Percentiles rank a stretch among this genome's conserved stretches.
Evolutionary conservation across 2,888 invertebrate species (phyloP).

Genomic region (Cerceris rybyensis): DNA sequence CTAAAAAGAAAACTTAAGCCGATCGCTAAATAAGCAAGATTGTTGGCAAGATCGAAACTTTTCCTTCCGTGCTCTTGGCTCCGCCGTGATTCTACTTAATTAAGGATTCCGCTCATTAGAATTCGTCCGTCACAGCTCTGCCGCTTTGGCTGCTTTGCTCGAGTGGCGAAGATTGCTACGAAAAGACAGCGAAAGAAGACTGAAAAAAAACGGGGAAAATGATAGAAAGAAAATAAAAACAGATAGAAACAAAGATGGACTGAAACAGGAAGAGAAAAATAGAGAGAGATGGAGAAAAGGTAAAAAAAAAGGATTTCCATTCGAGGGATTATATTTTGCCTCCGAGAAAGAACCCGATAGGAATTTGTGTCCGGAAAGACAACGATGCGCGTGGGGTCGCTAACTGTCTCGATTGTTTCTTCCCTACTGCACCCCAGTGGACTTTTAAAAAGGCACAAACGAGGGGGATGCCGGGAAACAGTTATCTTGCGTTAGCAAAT

Average conservation of each 20-base stretch:
- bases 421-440: constrained; percentile 16
- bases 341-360: constrained; percentile 14
- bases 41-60: constrained; percentile 49
- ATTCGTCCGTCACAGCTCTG: constrained; percentile 11
- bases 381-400: constrained; percentile 45
- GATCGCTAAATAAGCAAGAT: constrained; percentile 53
- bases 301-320: constrained; percentile 22
- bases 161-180: constrained; percentile 24
- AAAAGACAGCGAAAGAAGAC: no score
- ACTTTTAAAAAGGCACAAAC: not conserved
- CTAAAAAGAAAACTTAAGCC: constrained; percentile 35
- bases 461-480: not conserved
- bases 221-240: not conserved
- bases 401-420: constrained; percentile 43
- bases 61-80: constrained; percentile 3
- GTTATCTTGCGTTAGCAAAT: not conserved
- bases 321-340: constrained; percentile 35
- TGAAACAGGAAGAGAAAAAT: not conserved
- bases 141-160: not conserved
- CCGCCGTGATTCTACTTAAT: constrained; percentile 44
- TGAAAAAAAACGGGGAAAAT: not conserved
- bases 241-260: not conserved
- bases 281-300: not conserved
- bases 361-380: constrained; percentile 39
- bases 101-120: constrained; percentile 55